Conservation (phyloP, 2,113 vertebrate species). For the Arizona elegans region DNA sequence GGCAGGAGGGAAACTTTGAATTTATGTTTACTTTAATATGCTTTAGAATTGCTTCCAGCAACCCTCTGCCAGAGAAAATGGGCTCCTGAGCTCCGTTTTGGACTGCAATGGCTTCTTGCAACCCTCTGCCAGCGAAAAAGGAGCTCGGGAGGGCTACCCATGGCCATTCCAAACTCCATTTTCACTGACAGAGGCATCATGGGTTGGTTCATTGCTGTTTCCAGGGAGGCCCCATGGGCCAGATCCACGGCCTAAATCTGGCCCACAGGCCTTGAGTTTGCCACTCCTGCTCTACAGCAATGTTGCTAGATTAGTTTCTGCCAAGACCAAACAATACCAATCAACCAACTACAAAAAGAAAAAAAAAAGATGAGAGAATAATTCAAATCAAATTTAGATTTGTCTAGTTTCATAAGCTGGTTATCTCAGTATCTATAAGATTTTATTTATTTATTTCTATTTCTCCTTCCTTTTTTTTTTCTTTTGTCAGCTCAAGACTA, state of each 20-base stretch:
- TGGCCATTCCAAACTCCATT: too few relatives aligned
- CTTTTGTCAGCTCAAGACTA: neutral
- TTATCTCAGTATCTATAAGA: neutral
- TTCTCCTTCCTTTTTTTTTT: neutral
- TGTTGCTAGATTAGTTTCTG: neutral
- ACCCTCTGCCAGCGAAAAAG: too few relatives aligned
- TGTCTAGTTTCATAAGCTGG: neutral
- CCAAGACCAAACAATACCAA: neutral
- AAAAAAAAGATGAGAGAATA: neutral
- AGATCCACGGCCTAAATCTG: accelerated
- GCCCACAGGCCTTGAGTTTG: too few relatives aligned
- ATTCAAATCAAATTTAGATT: neutral
- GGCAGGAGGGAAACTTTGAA: neutral
- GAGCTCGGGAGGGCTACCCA: too few relatives aligned
- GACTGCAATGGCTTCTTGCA: too few relatives aligned
- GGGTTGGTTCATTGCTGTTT: too few relatives aligned
- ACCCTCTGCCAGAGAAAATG: too few relatives aligned
- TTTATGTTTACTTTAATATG: neutral
- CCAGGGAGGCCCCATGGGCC: too few relatives aligned
- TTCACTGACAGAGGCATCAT: too few relatives aligned
- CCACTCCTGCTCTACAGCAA: neutral
- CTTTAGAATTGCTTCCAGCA: neutral
- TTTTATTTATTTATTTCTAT: neutral
- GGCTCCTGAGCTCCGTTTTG: too few relatives aligned
- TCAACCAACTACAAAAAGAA: neutral